Conservation (phyloP, 1,140 invertebrate species). For the Mesaphorura yosii region DNA sequence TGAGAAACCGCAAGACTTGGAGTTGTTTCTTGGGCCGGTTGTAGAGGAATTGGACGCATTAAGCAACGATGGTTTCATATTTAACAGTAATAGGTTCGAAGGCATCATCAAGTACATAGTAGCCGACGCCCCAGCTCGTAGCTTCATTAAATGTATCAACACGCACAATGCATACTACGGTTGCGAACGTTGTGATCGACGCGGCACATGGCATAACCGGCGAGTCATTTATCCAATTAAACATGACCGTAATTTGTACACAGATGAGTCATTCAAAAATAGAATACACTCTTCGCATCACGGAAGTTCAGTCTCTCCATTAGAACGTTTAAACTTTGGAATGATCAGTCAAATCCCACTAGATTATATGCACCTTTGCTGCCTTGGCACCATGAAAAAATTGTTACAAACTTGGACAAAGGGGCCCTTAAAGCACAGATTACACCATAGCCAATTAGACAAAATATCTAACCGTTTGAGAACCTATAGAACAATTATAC, state of each 20-base stretch:
- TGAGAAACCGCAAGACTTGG: background rate
- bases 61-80: background rate
- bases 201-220: slow-evolving; percentile 28
- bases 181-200: slow-evolving; percentile 34
- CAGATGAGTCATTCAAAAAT: slow-evolving; percentile 32
- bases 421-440: slow-evolving; percentile 16
- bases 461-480: slow-evolving; percentile 5
- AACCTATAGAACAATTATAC: slow-evolving; percentile 23
- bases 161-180: slow-evolving; percentile 33
- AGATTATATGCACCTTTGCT: slow-evolving; percentile 35
- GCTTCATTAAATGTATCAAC: slow-evolving; percentile 35
- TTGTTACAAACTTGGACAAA: slow-evolving; percentile 33
- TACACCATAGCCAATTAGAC: slow-evolving; percentile 6
- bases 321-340: slow-evolving; percentile 3
- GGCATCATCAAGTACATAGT: background rate
- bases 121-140: slow-evolving; percentile 35
- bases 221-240: slow-evolving; percentile 28
- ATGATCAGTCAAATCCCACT: slow-evolving; percentile 32
- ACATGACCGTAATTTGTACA: slow-evolving; percentile 15
- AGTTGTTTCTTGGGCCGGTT: slow-evolving; percentile 9
- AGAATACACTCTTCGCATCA: slow-evolving; percentile 7
- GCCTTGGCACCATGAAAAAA: slow-evolving; percentile 32
- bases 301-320: background rate
- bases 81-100: background rate
- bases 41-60: background rate